Percentiles rank a stretch among this genome's conserved stretches.
phyloP scores from a whole-genome alignment of 2,888 invertebrate species.

The Criorhina ranunculi region DNA sequence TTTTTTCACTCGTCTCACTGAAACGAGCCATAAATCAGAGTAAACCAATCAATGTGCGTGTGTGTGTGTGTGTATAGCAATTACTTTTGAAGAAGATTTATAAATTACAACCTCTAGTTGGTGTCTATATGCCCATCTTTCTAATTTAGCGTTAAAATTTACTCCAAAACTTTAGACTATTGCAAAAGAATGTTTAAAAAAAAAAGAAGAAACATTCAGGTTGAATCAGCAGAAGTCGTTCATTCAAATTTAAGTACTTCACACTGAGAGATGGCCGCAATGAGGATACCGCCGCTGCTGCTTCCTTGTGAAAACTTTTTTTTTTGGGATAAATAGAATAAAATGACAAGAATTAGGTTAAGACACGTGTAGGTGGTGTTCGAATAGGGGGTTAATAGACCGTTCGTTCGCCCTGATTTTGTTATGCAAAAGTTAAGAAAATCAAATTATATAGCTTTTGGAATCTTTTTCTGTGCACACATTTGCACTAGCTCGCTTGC shows the following conservation, averaged over 20 bases:
- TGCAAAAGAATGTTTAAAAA: constrained; percentile 8
- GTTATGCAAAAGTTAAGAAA: constrained; percentile 43
- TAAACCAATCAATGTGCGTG: constrained; percentile 46
- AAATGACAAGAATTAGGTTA: constrained; percentile 41
- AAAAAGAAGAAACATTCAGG: background rate
- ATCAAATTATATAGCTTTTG: constrained; percentile 21
- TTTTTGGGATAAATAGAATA: constrained; percentile 16
- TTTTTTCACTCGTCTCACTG: constrained; percentile 28
- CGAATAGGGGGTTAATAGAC: background rate
- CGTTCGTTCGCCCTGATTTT: constrained; percentile 8
- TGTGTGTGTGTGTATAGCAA: constrained; percentile 49
- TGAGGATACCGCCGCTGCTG: constrained; percentile 5
- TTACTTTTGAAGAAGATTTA: constrained; percentile 34
- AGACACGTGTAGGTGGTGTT: constrained; percentile 19
- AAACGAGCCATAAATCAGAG: constrained; percentile 52
- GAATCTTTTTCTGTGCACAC: background rate
- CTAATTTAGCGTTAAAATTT: constrained; percentile 19
- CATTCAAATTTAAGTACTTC: constrained; percentile 28
- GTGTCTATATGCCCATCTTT: background rate
- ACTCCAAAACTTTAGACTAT: constrained; percentile 11
- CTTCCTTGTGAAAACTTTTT: constrained; percentile 1
- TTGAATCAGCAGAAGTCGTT: constrained; percentile 6
- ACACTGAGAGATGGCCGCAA: constrained; percentile 26
- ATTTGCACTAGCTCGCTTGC: constrained; percentile 34
- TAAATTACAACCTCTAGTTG: constrained; percentile 21